A percentile compares a stretch with the other conserved stretches of the same genome.
phyloP scores from a whole-genome alignment of 2,797 vertebrate species.

The Pitangus sulphuratus region DNA sequence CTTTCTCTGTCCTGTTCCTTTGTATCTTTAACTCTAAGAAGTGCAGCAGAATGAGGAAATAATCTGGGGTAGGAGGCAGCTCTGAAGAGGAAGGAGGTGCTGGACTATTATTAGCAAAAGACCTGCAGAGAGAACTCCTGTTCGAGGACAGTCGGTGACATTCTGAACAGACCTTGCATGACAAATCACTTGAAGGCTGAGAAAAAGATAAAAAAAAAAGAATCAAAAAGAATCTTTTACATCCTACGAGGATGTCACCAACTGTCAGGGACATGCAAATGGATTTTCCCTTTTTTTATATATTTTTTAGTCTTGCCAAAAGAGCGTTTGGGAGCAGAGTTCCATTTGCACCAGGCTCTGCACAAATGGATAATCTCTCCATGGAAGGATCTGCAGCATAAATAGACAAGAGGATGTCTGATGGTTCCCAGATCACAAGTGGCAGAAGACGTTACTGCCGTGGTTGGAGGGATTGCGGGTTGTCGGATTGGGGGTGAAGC shows the following conservation, averaged over 20 bases:
- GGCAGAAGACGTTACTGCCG: not conserved
- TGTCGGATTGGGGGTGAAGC: not conserved
- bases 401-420: not conserved
- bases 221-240: not conserved
- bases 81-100: not conserved
- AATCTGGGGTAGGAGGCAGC: not conserved
- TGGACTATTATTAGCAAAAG: not conserved
- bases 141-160: accelerated
- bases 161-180: accelerated
- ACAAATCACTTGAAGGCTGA: not conserved
- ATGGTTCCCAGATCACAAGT: not conserved
- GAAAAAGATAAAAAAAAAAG: not conserved
- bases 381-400: accelerated
- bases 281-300: not conserved
- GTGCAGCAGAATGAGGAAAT: not conserved
- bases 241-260: not conserved
- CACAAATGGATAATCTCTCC: not conserved
- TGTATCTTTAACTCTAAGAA: too few species aligned
- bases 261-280: not conserved
- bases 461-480: not conserved
- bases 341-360: not conserved
- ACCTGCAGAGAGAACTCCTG: not conserved
- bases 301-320: not conserved
- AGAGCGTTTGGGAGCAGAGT: not conserved
- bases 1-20: not conserved